Percentiles rank a stretch among this genome's conserved stretches.
phyloP scores from a whole-genome alignment of 1,140 invertebrate species.

The Papilio dardanus region DNA sequence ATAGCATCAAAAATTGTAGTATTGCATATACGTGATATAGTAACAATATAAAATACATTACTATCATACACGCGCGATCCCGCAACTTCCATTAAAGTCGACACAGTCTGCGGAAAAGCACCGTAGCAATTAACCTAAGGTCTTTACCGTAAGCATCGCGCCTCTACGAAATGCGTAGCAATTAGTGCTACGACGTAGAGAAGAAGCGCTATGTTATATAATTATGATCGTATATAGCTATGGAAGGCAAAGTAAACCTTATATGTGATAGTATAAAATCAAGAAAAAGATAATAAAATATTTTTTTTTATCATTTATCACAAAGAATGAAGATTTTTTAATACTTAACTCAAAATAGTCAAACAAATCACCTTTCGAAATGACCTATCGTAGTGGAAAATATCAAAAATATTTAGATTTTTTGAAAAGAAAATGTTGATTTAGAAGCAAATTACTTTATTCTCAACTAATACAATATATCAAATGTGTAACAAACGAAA shows the following conservation, averaged over 20 bases:
- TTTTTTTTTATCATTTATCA: too few species aligned
- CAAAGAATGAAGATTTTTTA: too few species aligned
- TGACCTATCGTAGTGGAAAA: too few species aligned
- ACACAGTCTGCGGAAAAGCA: constrained; percentile 40
- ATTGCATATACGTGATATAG: neutral
- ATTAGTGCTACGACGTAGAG: constrained; percentile 75
- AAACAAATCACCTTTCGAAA: too few species aligned
- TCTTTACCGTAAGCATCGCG: constrained; percentile 65
- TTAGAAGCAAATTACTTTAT: neutral
- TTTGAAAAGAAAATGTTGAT: neutral
- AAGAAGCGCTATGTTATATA: constrained; percentile 61
- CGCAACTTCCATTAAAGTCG: constrained; percentile 40
- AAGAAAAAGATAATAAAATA: constrained; percentile 4
- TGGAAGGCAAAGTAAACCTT: constrained; percentile 1
- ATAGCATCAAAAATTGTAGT: neutral
- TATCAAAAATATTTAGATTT: too few species aligned
- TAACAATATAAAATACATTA: constrained; percentile 14
- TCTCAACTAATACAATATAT: constrained; percentile 25
- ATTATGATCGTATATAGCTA: constrained; percentile 58
- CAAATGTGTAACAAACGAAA: constrained; percentile 37
- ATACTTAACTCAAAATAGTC: too few species aligned
- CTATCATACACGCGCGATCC: constrained; percentile 31
- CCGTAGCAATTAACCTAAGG: constrained; percentile 72
- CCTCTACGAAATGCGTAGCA: constrained; percentile 74
- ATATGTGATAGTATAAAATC: constrained; percentile 11